Evolutionary conservation across 2,797 vertebrate genomes (phyloP).

Genomic region (Myiothlypis chrysogaster): DNA sequence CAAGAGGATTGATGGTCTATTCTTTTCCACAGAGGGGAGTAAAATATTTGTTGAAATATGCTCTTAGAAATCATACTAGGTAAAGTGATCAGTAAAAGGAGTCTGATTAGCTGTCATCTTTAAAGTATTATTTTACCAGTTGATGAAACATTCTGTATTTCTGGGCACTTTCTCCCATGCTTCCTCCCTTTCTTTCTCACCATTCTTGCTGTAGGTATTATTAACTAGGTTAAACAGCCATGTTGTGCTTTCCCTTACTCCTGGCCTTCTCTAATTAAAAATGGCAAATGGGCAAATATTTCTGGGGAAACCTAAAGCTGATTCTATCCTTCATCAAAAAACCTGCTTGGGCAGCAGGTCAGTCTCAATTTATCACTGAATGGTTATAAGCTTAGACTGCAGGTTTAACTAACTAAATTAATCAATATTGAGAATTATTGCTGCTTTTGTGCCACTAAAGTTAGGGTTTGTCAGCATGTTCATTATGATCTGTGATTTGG

Average conservation of each 20-base stretch:
- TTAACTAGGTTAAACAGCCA: conserved; percentile 47
- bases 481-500: conserved; percentile 55
- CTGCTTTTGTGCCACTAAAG: conserved; percentile 63
- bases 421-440: conserved; percentile 71
- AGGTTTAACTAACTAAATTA: conserved; percentile 73
- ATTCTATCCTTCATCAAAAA: conserved; percentile 67
- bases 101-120: conserved; percentile 42
- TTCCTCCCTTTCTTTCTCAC: background rate
- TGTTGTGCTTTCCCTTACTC: conserved; percentile 57
- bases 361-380: conserved; percentile 66
- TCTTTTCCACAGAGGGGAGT: conserved; percentile 27
- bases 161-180: background rate
- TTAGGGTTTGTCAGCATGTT: conserved; percentile 65
- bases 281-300: conserved; percentile 63
- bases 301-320: conserved; percentile 48
- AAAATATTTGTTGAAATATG: conserved; percentile 51
- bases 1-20: conserved; percentile 24
- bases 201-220: background rate
- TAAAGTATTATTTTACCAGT: conserved; percentile 27
- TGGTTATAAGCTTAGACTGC: conserved; percentile 66
- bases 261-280: conserved; percentile 61
- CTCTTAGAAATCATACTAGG: conserved; percentile 40
- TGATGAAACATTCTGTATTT: background rate
- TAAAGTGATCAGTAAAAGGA: conserved; percentile 42
- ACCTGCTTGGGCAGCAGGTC: conserved; percentile 63